Evolutionary conservation across 2,797 vertebrate genomes (phyloP), one percentile per base, ranked within the genome.

Genomic region (Falco berigora): DNA sequence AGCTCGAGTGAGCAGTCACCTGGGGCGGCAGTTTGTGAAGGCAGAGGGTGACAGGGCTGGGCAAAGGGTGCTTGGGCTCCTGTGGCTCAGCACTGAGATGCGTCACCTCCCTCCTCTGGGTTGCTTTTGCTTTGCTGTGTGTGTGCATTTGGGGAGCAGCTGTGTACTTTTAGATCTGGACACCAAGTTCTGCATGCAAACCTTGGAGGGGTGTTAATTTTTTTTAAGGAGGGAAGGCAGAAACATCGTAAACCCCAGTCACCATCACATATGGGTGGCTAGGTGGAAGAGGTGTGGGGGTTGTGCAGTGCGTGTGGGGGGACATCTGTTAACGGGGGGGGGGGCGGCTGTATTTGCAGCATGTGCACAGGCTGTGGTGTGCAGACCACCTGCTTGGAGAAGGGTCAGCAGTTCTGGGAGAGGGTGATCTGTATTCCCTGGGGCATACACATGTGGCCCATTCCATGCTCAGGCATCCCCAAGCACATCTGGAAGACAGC

Each of bases 201-300:
- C 9, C 58, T 53, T 38, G 36, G 36, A 10, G 36, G 36, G 36
- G 20, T 4, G 36, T 36, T 36, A 36, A 36, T 44, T 1, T 18
- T 28, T 19, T 47, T 80, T 5, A 42, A 19, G 27, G 8, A 9
- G 9, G 6, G 42, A 63, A 63, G 44, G n/a, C 63, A 12, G 56
- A 56, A 25, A 4, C 21, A 1, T 6, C n/a, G 1, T 10, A 23
- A 53, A 66, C 14, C 78, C 42, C 14, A 1, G 21, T 67, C 40
- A 5, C n/a, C 15, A 0, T 1, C 14, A 24, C 7, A 0, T 16
- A 14, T 2, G 14, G 32, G 4, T 0, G 2, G 56, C 8, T 4
- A 12, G 15, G 36, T 13, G 47, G 73, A 68, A 32, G 21, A 42
- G 40, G 25, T 4, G 8, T 14, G 58, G 25, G 40, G 9, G 50